Evolutionary conservation across 2,113 vertebrate genomes (phyloP).

Genomic region (Pteruthius melanotis): DNA sequence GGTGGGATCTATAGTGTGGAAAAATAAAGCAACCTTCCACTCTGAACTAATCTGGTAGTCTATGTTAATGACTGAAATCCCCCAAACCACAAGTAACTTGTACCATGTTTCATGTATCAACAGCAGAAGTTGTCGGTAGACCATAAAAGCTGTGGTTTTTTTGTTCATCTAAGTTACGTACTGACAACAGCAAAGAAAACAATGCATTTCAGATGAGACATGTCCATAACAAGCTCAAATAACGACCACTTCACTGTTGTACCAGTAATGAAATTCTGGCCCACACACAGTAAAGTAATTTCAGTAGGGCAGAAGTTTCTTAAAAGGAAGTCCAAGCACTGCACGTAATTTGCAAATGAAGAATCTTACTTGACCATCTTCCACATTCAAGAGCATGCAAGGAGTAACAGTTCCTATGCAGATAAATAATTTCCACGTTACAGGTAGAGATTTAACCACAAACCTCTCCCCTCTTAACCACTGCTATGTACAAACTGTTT

Average conservation of each 20-base stretch:
- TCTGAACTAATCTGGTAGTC: not conserved
- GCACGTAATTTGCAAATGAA: not conserved
- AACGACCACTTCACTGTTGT: not conserved
- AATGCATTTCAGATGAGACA: not conserved
- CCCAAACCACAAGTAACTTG: not conserved
- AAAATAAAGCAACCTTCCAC: not conserved
- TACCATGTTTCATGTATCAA: not conserved
- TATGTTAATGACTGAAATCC: not conserved
- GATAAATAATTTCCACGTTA: not conserved
- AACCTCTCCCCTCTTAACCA: not conserved
- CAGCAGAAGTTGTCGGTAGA: not conserved
- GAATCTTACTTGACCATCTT: not conserved
- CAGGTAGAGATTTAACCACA: not conserved
- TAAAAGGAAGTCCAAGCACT: not conserved
- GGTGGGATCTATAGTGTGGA: rapidly evolving
- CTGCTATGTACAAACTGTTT: not conserved
- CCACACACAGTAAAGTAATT: not conserved
- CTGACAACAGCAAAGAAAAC: not conserved
- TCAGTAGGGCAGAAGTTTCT: not conserved
- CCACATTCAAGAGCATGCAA: not conserved
- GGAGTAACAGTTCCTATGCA: not conserved
- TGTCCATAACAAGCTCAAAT: not conserved
- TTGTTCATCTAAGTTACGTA: not conserved
- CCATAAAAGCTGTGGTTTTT: not conserved
- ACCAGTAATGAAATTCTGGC: not conserved